Evolutionary conservation across 2,797 vertebrate genomes (phyloP), one percentile per base, ranked within the genome.

Genomic region (Miichthys miiuy): DNA sequence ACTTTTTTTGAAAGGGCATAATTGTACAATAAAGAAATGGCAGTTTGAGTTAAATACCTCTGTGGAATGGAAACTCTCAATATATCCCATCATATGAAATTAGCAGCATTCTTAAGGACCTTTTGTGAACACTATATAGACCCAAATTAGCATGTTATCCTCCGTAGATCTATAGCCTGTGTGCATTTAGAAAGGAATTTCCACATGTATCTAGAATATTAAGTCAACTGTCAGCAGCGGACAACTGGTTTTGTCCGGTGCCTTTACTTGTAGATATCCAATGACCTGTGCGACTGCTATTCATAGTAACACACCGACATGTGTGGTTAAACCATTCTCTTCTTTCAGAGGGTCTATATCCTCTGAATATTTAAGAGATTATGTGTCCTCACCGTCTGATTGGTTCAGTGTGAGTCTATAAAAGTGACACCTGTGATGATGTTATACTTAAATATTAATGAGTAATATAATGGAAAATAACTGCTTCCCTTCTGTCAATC

Each of bases 211-310:
- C 62, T 6, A 55, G 68, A 87, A 80, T 88, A 84, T 87, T 71
- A 80, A 75, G 60, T 87, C 72, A 48, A 67, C 80, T 89, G 88
- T 92, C 88, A 75, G 34, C 91, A 41, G 77, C 30, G 74, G 84
- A 83, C 92, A 91, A 91, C 90, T 93, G 92, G 47, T 57, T 89
- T 86, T 88, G 87, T 84, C 84, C 62, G 1, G 54, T 12, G 77
- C n/a, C 82, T 78, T 75, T 60, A 67, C 82, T 80, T 47, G 41
- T 42, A 46, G 73, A 68, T 88, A 91, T 91, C 91, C 87, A 56
- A 73, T 92, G 85, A 87, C 81, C 88, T 91, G 89, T 55, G 5
- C 8, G 67, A 2, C 66, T 46, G 82, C 88, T 93, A 92, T 90
- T 88, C 87, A 87, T 91, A 87, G 91, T 72, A 77, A 56, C 79